These are phyloP conservation scores for Nineta flava DNA, from an alignment of 2,888 invertebrate species.

Conservation along the genomic window DNA sequence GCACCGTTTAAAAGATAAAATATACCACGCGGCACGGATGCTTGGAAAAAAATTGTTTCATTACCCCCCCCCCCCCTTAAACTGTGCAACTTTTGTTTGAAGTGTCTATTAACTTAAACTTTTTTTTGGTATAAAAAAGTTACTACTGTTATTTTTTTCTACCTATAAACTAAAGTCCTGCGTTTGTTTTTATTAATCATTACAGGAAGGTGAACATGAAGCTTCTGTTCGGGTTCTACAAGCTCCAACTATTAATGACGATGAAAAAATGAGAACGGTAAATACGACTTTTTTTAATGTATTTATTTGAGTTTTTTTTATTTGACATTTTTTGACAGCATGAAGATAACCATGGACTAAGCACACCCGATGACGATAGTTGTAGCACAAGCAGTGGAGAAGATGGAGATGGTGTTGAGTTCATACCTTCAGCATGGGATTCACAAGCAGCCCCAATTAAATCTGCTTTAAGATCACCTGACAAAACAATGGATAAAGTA, in stretches of 20 bases:
- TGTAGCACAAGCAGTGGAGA: slow-evolving; percentile 34
- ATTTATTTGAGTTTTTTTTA: neutral
- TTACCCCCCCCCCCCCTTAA: too few species aligned
- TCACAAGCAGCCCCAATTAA: slow-evolving; percentile 59
- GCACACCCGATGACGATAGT: slow-evolving; percentile 19
- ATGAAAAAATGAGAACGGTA: neutral
- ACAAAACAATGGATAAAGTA: slow-evolving; percentile 26
- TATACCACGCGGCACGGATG: too few species aligned
- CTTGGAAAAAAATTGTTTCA: too few species aligned
- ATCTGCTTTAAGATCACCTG: slow-evolving; percentile 50
- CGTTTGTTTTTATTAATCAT: too few species aligned
- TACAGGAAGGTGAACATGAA: slow-evolving; percentile 29
- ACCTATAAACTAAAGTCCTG: too few species aligned
- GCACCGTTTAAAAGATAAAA: too few species aligned
- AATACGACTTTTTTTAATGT: neutral
- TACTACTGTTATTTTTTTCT: too few species aligned
- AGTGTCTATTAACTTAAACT: too few species aligned
- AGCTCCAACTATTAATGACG: slow-evolving; percentile 24
- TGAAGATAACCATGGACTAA: neutral
- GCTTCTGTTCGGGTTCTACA: slow-evolving; percentile 28
- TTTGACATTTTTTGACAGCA: neutral
- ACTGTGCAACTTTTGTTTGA: too few species aligned
- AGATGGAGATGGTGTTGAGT: slow-evolving; percentile 48
- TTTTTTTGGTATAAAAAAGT: too few species aligned
- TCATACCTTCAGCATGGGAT: slow-evolving; percentile 71